These are phyloP conservation scores for Speoplatyrhinus poulsoni DNA, from an alignment of 2,113 vertebrate genomes.

Conservation along the genomic window DNA sequence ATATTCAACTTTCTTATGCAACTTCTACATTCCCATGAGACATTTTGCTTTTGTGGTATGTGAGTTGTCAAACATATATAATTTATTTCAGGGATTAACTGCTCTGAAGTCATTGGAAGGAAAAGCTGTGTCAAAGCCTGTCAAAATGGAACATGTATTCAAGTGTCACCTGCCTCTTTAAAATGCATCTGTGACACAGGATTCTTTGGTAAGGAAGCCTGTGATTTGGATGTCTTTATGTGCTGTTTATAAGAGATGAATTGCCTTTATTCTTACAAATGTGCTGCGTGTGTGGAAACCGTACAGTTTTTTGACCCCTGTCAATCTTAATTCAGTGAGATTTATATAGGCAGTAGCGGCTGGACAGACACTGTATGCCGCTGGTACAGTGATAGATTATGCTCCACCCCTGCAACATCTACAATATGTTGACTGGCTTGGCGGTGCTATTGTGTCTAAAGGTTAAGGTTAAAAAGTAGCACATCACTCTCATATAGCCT, in stretches of 20 bases:
- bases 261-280: not conserved
- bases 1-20: not conserved
- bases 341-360: not conserved
- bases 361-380: slow-evolving; percentile 4
- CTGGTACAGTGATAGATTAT: not conserved
- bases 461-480: slow-evolving; percentile 30
- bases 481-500: too few relatives aligned
- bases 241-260: not conserved
- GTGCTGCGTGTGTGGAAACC: slow-evolving; percentile 4
- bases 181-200: slow-evolving; percentile 72
- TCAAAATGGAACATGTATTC: slow-evolving; percentile 73
- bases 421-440: slow-evolving; percentile 18
- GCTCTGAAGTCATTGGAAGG: slow-evolving; percentile 77
- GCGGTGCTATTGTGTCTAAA: slow-evolving; percentile 27
- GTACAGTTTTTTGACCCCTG: not conserved
- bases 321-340: not conserved
- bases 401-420: slow-evolving; percentile 6
- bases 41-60: slow-evolving; percentile 8
- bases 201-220: slow-evolving; percentile 75
- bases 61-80: slow-evolving; percentile 13
- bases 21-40: not conserved
- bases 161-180: slow-evolving; percentile 70
- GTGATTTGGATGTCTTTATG: not conserved
- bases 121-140: slow-evolving; percentile 73
- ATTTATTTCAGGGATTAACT: slow-evolving; percentile 77